A percentile compares a stretch with the other conserved stretches of the same genome.
phyloP scores from a whole-genome alignment of 2,113 vertebrate genomes.

The Caranx melampygus region DNA sequence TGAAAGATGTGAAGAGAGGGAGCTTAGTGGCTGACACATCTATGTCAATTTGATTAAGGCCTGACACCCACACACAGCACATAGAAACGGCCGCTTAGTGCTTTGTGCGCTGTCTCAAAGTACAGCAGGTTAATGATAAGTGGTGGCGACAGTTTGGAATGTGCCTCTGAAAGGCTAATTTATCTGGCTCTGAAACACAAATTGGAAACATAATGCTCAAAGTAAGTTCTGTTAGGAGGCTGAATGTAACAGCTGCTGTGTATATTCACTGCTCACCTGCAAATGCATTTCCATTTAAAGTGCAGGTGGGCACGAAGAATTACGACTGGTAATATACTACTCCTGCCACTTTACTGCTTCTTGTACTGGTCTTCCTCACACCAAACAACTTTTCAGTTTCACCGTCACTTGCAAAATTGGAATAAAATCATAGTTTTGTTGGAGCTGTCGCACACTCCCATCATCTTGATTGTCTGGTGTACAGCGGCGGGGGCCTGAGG shows the following conservation, averaged over 20 bases:
- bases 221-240: slow-evolving; percentile 28
- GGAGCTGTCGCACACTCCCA: too few species aligned
- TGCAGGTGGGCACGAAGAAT: background rate
- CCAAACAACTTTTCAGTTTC: too few species aligned
- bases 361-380: background rate
- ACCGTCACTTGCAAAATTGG: too few species aligned
- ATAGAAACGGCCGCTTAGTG: slow-evolving; percentile 46
- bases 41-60: slow-evolving; percentile 60
- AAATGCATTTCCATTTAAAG: background rate
- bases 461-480: too few species aligned
- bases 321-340: background rate
- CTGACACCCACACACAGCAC: slow-evolving; percentile 50
- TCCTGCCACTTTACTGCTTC: background rate
- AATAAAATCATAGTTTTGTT: too few species aligned
- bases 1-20: slow-evolving; percentile 66
- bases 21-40: slow-evolving; percentile 60
- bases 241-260: slow-evolving; percentile 8
- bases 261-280: slow-evolving; percentile 12
- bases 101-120: slow-evolving; percentile 35
- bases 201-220: slow-evolving; percentile 52
- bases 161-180: slow-evolving; percentile 51
- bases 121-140: slow-evolving; percentile 70
- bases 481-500: too few species aligned
- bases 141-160: slow-evolving; percentile 50
- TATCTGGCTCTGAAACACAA: slow-evolving; percentile 43